Evolutionary conservation across 2,888 invertebrate genomes (phyloP).

Genomic region (Lithophane socia): DNA sequence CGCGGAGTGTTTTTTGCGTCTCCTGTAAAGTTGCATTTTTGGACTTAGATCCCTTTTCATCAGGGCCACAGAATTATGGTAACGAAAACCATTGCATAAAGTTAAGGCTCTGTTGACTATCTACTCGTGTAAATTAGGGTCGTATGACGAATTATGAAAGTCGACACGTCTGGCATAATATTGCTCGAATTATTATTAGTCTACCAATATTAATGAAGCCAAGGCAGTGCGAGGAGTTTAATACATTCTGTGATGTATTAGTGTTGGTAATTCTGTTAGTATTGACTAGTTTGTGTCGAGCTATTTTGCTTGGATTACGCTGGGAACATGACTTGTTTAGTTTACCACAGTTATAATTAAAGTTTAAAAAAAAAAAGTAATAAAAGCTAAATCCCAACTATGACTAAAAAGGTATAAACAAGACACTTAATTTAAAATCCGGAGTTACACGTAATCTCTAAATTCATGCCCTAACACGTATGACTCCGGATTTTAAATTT

Average conservation of each 20-base stretch:
- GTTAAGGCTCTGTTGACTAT: constrained; percentile 7
- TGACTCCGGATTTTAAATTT: too few relatives aligned
- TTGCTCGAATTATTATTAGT: constrained; percentile 30
- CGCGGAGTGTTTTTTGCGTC: too few relatives aligned
- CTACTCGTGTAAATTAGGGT: neutral
- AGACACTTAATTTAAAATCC: too few relatives aligned
- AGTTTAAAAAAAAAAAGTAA: neutral
- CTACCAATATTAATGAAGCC: constrained; percentile 51
- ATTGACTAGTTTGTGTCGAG: constrained; percentile 14
- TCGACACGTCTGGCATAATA: constrained; percentile 31
- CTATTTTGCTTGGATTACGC: neutral
- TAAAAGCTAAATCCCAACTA: too few relatives aligned
- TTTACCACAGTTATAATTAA: neutral
- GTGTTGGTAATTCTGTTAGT: constrained; percentile 28
- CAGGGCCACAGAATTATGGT: too few relatives aligned
- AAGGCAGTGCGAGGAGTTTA: constrained; percentile 6
- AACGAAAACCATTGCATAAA: neutral
- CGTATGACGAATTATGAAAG: constrained; percentile 37
- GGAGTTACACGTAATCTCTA: too few relatives aligned
- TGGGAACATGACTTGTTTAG: neutral
- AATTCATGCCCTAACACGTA: too few relatives aligned
- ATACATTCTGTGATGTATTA: constrained; percentile 38
- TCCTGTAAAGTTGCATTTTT: too few relatives aligned
- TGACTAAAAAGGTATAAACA: too few relatives aligned
- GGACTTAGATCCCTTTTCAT: too few relatives aligned